Percentiles rank a stretch among this genome's conserved stretches.
phyloP scores from a whole-genome alignment of 2,113 vertebrate species.

The Gavia stellata region DNA sequence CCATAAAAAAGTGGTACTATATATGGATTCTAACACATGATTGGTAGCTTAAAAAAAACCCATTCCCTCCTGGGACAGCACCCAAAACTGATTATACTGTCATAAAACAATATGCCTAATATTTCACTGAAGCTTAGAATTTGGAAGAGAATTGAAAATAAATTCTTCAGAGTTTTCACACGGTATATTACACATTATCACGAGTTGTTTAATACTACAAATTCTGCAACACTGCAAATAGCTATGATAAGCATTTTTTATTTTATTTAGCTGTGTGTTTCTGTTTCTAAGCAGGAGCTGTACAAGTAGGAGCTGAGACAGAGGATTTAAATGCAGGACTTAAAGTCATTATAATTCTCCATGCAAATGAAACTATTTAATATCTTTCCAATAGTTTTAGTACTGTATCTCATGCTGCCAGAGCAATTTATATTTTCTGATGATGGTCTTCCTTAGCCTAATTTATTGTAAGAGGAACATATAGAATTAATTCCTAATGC shows the following conservation, averaged over 20 bases:
- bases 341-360: background rate
- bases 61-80: background rate
- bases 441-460: background rate
- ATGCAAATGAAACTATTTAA: background rate
- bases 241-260: background rate
- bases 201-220: background rate
- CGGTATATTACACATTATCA: background rate
- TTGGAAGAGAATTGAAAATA: background rate
- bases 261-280: background rate
- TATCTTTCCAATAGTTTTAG: background rate
- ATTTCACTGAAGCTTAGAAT: background rate
- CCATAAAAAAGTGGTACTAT: background rate
- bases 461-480: background rate
- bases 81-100: background rate
- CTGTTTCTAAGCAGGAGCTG: background rate
- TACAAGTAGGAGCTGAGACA: background rate
- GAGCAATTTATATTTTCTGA: background rate
- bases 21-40: background rate
- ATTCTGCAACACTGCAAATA: background rate
- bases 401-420: background rate
- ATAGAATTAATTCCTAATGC: background rate
- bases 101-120: background rate
- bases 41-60: background rate
- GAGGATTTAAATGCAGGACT: background rate
- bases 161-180: background rate